Evolutionary conservation across 2,888 invertebrate genomes (phyloP).

Genomic region (Pomacea canaliculata): DNA sequence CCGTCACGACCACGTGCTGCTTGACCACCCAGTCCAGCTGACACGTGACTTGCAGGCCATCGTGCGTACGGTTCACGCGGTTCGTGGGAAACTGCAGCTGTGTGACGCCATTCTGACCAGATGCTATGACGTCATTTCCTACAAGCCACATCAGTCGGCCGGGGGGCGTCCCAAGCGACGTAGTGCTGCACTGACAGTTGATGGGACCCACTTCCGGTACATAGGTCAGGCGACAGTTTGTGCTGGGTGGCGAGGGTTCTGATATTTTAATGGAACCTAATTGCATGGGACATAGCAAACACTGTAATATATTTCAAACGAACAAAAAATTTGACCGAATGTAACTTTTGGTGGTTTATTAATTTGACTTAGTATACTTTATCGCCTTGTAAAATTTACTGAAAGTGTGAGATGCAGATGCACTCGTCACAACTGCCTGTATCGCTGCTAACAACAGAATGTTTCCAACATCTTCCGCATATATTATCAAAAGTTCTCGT

Average conservation of each 20-base stretch:
- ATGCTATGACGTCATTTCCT: not conserved
- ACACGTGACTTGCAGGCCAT: not conserved
- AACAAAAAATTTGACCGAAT: no score
- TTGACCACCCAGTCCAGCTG: slow-evolving; percentile 12
- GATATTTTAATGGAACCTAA: no score
- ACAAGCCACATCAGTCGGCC: slow-evolving; percentile 6
- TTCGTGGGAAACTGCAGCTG: slow-evolving; percentile 2
- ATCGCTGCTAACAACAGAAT: no score
- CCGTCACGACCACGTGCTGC: not conserved
- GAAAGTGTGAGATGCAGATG: no score
- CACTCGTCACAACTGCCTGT: no score
- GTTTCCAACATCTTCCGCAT: no score
- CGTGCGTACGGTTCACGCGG: not conserved
- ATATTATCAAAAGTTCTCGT: no score
- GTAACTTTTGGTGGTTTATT: no score
- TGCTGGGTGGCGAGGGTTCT: not conserved
- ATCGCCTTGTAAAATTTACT: no score
- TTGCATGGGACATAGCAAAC: no score
- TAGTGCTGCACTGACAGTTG: not conserved
- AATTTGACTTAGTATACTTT: no score
- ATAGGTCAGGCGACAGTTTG: not conserved
- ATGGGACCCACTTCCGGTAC: not conserved
- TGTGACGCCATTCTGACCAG: not conserved
- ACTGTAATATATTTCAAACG: no score
- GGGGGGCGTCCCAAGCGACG: not conserved